phyloP scores from a whole-genome alignment of 2,113 vertebrate species.

The Vidua chalybeata region DNA sequence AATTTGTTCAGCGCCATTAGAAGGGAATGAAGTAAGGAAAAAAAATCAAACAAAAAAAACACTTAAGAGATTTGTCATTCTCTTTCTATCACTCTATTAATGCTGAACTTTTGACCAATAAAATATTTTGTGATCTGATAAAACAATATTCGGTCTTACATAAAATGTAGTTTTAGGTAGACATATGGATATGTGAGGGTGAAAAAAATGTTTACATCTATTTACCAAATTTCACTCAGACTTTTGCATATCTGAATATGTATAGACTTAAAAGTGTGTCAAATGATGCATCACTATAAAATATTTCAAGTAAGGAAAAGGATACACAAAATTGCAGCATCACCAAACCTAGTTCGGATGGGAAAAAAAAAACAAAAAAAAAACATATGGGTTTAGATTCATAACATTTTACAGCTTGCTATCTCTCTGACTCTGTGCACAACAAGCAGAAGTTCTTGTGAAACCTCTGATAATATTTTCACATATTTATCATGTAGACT shows the following conservation, averaged over 20 bases:
- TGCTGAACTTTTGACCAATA: background rate
- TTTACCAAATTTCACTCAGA: background rate
- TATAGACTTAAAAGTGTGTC: background rate
- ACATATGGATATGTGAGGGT: background rate
- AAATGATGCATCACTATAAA: background rate
- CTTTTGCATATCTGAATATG: background rate
- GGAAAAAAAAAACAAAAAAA: background rate
- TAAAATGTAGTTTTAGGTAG: background rate
- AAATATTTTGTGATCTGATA: background rate
- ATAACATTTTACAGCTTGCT: background rate
- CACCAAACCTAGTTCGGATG: background rate
- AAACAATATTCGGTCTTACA: background rate
- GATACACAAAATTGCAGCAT: background rate
- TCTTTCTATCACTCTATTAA: background rate
- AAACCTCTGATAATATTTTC: background rate
- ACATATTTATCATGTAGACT: background rate
- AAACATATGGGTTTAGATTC: background rate
- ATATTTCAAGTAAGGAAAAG: background rate
- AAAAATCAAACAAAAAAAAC: background rate
- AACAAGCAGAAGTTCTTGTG: background rate
- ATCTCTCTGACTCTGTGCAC: background rate
- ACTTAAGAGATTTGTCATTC: background rate
- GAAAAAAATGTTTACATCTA: background rate
- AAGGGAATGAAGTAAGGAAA: background rate
- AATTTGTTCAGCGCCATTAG: background rate